Percentiles rank a stretch among this genome's conserved stretches.
Conservation (phyloP, 1,140 invertebrate species). For the Periplaneta americana region DNA sequence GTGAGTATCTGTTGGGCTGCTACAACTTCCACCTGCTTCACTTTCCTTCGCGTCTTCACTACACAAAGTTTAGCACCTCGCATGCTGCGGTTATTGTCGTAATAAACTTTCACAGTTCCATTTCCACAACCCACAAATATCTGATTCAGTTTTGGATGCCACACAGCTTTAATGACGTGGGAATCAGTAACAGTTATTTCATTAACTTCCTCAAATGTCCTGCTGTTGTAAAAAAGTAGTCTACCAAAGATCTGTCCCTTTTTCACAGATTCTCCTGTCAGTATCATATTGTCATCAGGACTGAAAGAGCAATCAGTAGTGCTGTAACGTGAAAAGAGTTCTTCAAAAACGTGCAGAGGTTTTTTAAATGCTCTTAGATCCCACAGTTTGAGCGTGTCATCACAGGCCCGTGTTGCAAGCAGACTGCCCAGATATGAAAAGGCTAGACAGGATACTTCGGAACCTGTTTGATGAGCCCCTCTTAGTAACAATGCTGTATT, state of each 20-base stretch:
- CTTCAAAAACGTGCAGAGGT: constrained; percentile 58
- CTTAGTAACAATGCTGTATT: constrained; percentile 74
- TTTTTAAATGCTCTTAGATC: constrained; percentile 81
- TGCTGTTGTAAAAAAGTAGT: constrained; percentile 76
- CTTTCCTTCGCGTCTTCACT: constrained; percentile 71
- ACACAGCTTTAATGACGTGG: constrained; percentile 82
- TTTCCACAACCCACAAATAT: constrained; percentile 90
- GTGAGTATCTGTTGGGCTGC: constrained; percentile 94
- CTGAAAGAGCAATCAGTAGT: constrained; percentile 93
- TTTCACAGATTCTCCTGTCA: constrained; percentile 80
- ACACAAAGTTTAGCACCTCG: constrained; percentile 90
- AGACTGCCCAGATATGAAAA: constrained; percentile 85
- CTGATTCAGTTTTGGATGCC: constrained; percentile 97
- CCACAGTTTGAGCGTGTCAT: constrained; percentile 95
- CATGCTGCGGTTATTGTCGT: constrained; percentile 79
- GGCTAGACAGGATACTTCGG: constrained; percentile 75
- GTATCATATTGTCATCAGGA: constrained; percentile 84
- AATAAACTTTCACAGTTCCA: constrained; percentile 85
- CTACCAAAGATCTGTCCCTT: constrained; percentile 66
- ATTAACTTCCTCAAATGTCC: constrained; percentile 68
- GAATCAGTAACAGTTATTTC: constrained; percentile 71
- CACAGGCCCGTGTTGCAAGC: constrained; percentile 78
- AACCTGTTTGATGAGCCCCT: constrained; percentile 74
- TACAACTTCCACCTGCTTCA: constrained; percentile 78
- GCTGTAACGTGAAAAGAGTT: constrained; percentile 80